phyloP scores from a whole-genome alignment of 2,797 vertebrate species.

The Neosilurus mollespiculum region DNA sequence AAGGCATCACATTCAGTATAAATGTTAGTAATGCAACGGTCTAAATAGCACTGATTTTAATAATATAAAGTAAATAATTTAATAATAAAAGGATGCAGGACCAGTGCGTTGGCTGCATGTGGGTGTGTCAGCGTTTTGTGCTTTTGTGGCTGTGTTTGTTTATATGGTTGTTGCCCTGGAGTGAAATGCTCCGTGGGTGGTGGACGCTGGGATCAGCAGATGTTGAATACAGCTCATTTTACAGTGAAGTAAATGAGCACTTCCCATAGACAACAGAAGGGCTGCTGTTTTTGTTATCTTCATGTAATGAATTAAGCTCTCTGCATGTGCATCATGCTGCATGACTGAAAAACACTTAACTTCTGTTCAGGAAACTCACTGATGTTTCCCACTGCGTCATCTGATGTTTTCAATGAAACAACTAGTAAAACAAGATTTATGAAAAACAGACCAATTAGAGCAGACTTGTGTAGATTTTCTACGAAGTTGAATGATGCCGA shows the following conservation, averaged over 20 bases:
- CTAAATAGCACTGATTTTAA: neutral
- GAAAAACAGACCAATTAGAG: neutral
- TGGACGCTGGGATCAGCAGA: conserved; percentile 51
- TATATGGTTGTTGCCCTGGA: conserved; percentile 43
- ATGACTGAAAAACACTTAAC: neutral
- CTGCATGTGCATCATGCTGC: conserved; percentile 13
- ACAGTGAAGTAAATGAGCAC: conserved; percentile 40
- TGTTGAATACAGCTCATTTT: conserved; percentile 56
- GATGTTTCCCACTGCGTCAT: neutral
- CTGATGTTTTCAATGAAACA: neutral
- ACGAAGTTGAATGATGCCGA: neutral
- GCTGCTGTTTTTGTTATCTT: conserved; percentile 27
- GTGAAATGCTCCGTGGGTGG: conserved; percentile 38
- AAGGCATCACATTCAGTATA: neutral
- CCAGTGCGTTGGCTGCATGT: conserved; percentile 18
- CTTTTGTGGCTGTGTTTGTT: conserved; percentile 36
- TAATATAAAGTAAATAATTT: too few relatives aligned
- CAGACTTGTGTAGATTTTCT: neutral
- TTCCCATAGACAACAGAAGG: conserved; percentile 43
- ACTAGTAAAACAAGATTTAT: neutral
- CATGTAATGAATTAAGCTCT: conserved; percentile 18
- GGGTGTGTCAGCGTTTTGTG: conserved; percentile 33
- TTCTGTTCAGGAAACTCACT: neutral
- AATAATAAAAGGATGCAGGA: conserved; percentile 20
- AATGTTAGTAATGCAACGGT: neutral